Evolutionary conservation across 1,140 invertebrate genomes (phyloP).

Genomic region (Diorhabda sublineata): DNA sequence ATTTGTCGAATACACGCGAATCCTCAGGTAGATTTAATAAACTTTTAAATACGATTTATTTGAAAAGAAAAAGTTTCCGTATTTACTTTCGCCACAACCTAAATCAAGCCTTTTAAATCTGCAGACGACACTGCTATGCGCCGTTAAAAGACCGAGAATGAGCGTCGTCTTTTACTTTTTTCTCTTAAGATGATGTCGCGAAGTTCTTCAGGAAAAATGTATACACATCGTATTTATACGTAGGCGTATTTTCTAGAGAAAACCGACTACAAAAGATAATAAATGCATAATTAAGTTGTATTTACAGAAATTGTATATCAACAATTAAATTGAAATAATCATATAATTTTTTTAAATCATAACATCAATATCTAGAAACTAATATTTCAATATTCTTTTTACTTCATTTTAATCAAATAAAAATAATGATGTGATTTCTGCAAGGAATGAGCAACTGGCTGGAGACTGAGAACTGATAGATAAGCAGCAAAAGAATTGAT

Average conservation of each 20-base stretch:
- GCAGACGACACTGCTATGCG: slow-evolving; percentile 1
- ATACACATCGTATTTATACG: not conserved
- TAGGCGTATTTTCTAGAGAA: not conserved
- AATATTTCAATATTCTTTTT: too few species aligned
- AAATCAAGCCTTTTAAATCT: slow-evolving; percentile 1
- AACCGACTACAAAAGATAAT: too few species aligned
- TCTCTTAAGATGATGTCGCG: not conserved
- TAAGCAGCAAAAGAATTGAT: too few species aligned
- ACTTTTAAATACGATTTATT: not conserved
- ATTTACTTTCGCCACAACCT: not conserved
- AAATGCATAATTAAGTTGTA: too few species aligned
- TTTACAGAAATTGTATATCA: too few species aligned
- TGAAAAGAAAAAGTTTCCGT: not conserved
- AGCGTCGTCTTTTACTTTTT: not conserved
- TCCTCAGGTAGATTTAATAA: not conserved
- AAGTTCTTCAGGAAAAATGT: not conserved
- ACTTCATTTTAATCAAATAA: too few species aligned
- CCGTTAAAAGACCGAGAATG: not conserved
- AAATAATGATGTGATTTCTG: too few species aligned
- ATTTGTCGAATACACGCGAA: not conserved
- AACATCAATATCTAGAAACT: too few species aligned
- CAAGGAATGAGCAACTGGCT: too few species aligned
- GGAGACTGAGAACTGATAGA: too few species aligned
- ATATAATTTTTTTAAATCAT: too few species aligned
- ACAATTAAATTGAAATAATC: too few species aligned